Percentiles rank a stretch among this genome's conserved stretches.
Conservation (phyloP, 2,888 invertebrate genomes). For the Cyaniris semiargus region DNA sequence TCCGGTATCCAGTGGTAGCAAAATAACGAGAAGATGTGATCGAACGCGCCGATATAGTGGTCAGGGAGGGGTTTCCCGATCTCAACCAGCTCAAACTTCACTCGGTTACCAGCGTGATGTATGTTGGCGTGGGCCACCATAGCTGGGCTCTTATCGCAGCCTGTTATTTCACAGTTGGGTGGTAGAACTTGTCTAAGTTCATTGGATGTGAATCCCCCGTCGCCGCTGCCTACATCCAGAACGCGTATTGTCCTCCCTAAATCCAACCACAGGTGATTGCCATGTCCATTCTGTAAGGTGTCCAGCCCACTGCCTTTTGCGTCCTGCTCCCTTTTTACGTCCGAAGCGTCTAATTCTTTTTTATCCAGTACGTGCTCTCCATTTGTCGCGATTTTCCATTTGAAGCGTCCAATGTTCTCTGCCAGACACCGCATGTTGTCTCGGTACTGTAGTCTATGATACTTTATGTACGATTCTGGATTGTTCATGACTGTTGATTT, state of each 20-base stretch:
- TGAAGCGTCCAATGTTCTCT: neutral
- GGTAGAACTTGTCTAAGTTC: neutral
- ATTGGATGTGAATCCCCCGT: neutral
- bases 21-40: constrained; percentile 19
- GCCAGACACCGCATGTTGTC: neutral
- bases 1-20: constrained; percentile 2
- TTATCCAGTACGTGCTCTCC: too few relatives aligned
- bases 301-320: neutral
- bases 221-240: neutral
- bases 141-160: neutral
- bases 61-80: neutral
- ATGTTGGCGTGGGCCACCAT: neutral
- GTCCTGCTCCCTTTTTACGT: neutral
- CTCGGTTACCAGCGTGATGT: neutral
- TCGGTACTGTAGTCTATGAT: neutral
- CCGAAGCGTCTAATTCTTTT: neutral
- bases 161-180: neutral
- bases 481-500: neutral
- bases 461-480: neutral
- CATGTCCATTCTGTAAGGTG: neutral
- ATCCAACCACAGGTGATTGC: neutral
- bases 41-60: neutral
- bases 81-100: neutral
- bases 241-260: neutral
- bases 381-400: neutral